These are phyloP conservation scores for Passer montanus DNA, from an alignment of 2,113 vertebrate genomes.

Conservation along the genomic window DNA sequence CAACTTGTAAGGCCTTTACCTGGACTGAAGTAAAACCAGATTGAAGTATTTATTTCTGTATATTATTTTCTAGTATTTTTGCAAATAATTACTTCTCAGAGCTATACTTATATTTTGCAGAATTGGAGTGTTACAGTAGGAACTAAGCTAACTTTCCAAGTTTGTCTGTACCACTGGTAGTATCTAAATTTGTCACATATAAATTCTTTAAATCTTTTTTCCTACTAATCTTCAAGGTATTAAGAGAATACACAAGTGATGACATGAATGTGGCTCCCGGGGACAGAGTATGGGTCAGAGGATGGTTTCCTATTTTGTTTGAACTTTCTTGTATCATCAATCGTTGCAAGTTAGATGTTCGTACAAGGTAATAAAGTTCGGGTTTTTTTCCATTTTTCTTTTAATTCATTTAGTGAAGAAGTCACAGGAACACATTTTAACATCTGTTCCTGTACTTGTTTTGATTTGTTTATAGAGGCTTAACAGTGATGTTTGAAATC, in stretches of 20 bases:
- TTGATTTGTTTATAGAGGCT: slow-evolving; percentile 79
- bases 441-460: background rate
- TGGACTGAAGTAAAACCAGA: background rate
- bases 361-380: slow-evolving; percentile 83
- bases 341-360: slow-evolving; percentile 94
- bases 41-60: background rate
- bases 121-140: background rate
- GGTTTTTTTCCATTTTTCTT: background rate
- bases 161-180: background rate
- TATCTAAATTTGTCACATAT: background rate
- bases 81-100: background rate
- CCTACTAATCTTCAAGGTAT: slow-evolving; percentile 73
- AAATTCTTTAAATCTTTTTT: background rate
- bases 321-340: slow-evolving; percentile 98
- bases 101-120: background rate
- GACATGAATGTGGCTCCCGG: slow-evolving; percentile 98
- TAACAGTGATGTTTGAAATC: slow-evolving; percentile 99
- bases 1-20: background rate
- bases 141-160: background rate
- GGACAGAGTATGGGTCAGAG: slow-evolving; percentile 95
- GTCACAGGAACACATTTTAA: background rate
- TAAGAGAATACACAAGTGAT: slow-evolving; percentile 96
- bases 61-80: background rate
- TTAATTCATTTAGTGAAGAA: background rate
- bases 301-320: slow-evolving; percentile 98